Percentiles rank a stretch among this genome's conserved stretches.
Evolutionary conservation across 2,888 invertebrate species (phyloP).

Genomic region (Julus scanicus): DNA sequence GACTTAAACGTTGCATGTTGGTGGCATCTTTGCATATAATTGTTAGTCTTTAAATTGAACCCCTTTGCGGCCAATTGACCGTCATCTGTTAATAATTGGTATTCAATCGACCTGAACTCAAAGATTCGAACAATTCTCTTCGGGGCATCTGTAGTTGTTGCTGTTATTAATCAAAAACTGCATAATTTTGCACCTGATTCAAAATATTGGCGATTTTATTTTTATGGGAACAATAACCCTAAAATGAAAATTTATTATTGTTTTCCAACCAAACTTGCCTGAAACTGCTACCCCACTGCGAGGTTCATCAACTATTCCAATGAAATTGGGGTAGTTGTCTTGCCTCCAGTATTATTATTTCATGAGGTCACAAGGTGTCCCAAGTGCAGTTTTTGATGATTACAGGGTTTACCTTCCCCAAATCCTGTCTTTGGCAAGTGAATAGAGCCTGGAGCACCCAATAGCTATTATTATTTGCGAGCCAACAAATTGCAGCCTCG

Average conservation of each 20-base stretch:
- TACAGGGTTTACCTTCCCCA: constrained; percentile 26
- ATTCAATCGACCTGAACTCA: background rate
- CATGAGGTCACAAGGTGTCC: constrained; percentile 26
- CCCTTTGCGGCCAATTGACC: background rate
- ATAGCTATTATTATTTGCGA: constrained; percentile 23
- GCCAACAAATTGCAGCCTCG: constrained; percentile 5
- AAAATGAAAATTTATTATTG: background rate
- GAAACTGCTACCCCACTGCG: constrained; percentile 6
- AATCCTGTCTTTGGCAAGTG: constrained; percentile 27
- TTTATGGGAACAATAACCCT: constrained; percentile 27
- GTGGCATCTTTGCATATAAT: too few relatives aligned
- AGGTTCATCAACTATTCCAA: constrained; percentile 29
- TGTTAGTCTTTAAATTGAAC: background rate
- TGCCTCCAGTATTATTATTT: constrained; percentile 29
- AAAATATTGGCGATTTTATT: background rate
- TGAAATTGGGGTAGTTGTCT: constrained; percentile 14
- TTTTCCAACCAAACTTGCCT: constrained; percentile 28
- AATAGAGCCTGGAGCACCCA: background rate
- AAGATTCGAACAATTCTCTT: background rate
- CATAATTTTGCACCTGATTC: constrained; percentile 18
- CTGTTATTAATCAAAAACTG: background rate
- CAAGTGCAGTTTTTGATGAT: constrained; percentile 22
- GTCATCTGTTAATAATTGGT: background rate
- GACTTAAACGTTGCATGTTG: too few relatives aligned
- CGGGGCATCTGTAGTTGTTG: constrained; percentile 5